These are phyloP conservation scores for Seira sanloemensis DNA, from an alignment of 2,888 invertebrate genomes.

Conservation along the genomic window DNA sequence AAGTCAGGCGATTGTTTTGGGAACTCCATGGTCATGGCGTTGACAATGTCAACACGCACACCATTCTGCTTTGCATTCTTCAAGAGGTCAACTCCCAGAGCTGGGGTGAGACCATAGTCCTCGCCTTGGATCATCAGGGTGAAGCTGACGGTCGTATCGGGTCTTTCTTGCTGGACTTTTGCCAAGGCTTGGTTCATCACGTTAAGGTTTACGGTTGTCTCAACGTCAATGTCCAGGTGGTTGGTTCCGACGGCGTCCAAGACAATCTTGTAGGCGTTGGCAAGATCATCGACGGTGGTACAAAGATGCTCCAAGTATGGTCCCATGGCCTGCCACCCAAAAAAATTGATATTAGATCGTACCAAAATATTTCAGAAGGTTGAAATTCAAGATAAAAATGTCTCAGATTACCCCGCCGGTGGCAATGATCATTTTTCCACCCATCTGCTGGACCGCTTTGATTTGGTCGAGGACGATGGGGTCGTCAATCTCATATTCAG, in stretches of 20 bases:
- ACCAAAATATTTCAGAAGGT: no score
- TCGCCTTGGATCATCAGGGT: slow-evolving; percentile 72
- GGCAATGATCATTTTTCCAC: slow-evolving; percentile 70
- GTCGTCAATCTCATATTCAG: slow-evolving; percentile 57
- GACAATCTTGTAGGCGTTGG: slow-evolving; percentile 63
- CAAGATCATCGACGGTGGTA: slow-evolving; percentile 46
- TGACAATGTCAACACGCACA: slow-evolving; percentile 70
- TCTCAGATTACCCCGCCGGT: slow-evolving; percentile 38
- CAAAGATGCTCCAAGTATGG: slow-evolving; percentile 71
- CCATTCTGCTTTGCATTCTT: slow-evolving; percentile 66
- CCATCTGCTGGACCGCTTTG: slow-evolving; percentile 56
- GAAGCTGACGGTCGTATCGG: slow-evolving; percentile 64
- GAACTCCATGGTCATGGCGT: slow-evolving; percentile 64
- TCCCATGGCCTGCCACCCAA: slow-evolving; percentile 66
- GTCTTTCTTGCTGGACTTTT: slow-evolving; percentile 61
- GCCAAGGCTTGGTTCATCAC: slow-evolving; percentile 70
- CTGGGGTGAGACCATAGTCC: slow-evolving; percentile 70
- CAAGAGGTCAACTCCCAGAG: slow-evolving; percentile 67
- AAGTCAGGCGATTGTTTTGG: slow-evolving; percentile 57
- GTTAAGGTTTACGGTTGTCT: slow-evolving; percentile 61
- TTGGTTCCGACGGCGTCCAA: slow-evolving; percentile 64
- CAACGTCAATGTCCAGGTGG: slow-evolving; percentile 66
- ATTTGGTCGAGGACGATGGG: slow-evolving; percentile 64
- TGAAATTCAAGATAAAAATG: not conserved
- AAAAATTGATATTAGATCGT: slow-evolving; percentile 77